Evolutionary conservation across 2,888 invertebrate species (phyloP).

Genomic region (Alloscopus bannaensis): DNA sequence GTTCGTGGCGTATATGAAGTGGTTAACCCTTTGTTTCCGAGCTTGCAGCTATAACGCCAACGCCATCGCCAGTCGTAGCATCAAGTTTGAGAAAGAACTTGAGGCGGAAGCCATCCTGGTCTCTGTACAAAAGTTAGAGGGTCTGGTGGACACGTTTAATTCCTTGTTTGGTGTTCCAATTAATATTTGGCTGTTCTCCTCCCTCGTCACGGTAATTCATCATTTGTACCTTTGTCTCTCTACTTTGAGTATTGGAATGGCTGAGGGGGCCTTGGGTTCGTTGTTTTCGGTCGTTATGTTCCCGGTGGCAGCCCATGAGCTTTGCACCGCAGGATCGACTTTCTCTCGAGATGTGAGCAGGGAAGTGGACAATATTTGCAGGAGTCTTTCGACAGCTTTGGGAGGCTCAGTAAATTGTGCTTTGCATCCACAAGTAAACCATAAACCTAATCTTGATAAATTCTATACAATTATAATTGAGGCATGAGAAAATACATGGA

Average conservation of each 20-base stretch:
- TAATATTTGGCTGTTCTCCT: not conserved
- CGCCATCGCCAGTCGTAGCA: not conserved
- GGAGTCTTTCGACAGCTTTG: not conserved
- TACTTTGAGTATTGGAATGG: not conserved
- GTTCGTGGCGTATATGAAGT: not conserved
- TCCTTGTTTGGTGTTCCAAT: not conserved
- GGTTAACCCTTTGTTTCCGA: not conserved
- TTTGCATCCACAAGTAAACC: not conserved
- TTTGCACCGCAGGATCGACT: constrained; percentile 6
- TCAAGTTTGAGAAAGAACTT: not conserved
- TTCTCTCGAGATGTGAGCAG: not conserved
- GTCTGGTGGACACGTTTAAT: constrained; percentile 7
- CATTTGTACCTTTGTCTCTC: not conserved
- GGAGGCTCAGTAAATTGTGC: not conserved
- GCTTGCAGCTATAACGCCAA: not conserved
- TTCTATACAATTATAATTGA: not conserved
- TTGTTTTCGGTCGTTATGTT: not conserved
- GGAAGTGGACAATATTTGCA: not conserved
- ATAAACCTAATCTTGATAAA: too few species aligned
- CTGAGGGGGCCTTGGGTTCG: not conserved
- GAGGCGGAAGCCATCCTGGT: not conserved
- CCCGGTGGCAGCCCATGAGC: too few species aligned
- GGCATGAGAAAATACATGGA: not conserved
- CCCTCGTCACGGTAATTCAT: not conserved
- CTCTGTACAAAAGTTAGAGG: not conserved